Evolutionary conservation across 2,888 invertebrate species (phyloP).

Genomic region (Caenorhabditis sulstoni): DNA sequence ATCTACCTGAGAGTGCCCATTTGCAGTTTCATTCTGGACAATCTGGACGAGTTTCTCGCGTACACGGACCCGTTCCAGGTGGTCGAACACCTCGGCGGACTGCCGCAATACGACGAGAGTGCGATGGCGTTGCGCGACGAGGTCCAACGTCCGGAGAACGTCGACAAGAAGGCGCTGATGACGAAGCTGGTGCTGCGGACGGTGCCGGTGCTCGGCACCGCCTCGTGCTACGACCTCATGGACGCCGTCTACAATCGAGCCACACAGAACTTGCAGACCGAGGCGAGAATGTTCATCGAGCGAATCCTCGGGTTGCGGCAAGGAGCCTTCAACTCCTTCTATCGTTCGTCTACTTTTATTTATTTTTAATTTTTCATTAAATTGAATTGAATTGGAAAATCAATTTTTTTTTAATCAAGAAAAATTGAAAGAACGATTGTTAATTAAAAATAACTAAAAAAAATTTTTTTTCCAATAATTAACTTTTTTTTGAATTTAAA

Average conservation of each 20-base stretch:
- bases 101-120: constrained; percentile 20
- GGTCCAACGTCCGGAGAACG: constrained; percentile 12
- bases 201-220: constrained; percentile 46
- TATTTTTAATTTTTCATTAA: too few relatives aligned
- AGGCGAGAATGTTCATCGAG: constrained; percentile 46
- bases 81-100: constrained; percentile 27
- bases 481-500: too few relatives aligned
- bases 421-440: too few relatives aligned
- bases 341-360: constrained; percentile 49
- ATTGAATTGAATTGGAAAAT: too few relatives aligned
- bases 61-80: constrained; percentile 27
- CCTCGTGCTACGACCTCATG: constrained; percentile 52
- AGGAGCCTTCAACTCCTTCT: constrained; percentile 40
- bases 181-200: constrained; percentile 50
- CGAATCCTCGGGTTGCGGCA: constrained; percentile 8
- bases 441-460: too few relatives aligned
- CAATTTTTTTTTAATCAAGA: too few relatives aligned
- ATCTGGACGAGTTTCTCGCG: constrained; percentile 42
- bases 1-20: constrained; percentile 8
- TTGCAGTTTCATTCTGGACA: constrained; percentile 27
- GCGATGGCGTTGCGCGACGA: constrained; percentile 22
- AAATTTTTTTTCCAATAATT: too few relatives aligned
- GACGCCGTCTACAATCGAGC: constrained; percentile 17
- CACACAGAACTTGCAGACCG: constrained; percentile 18
- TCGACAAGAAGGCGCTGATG: constrained; percentile 3